Base-by-base conservation (phyloP, 2,113 vertebrate species). In the Dicrurus megarhynchus region DNA sequence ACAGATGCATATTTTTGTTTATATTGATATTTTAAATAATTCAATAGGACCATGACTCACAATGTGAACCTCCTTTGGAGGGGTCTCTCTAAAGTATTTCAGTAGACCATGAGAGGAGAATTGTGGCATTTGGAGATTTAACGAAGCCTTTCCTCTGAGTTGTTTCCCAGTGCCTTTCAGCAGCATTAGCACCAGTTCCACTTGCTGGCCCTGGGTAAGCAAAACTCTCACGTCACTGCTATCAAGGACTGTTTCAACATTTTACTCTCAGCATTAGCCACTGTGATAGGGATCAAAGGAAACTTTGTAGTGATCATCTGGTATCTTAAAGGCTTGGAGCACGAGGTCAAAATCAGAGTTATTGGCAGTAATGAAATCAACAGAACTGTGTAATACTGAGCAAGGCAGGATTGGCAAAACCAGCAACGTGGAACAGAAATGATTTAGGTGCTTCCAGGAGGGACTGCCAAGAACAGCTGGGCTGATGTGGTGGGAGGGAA, bases 271-370 rank as follows among this genome's bases (percentile, higher is more conserved):
- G 73, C 49, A 52, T 89, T 63, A 92, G 24, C 55, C 59, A 42
- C 79, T 83, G 67, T 53, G 65, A 44, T 23, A 47, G 73, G 68
- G 80, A 89, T 87, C 64, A 92, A 75, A 95, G 73, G 61, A 87
- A 46, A 18, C 77, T 84, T 57, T 35, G 55, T 80, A 15, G 74
- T 74, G 47, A 65, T 90, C 70, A 77, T 93, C 68, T 86, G 64
- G 33, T 61, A 16, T 63, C 59, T 90, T 56, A 77, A 83, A 89
- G 79, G 84, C n/a, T 28, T 77, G 55, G 79, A 93, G 88, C 64
- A 28, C 10, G 60, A 86, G 84, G 77, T 94, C 83, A 92, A 88
- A 88, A 75, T 63, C 53, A 47, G 55, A 47, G 80, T 89, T 78
- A 33, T 42, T 89, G 78, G 59, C 83, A 83, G 56, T 41, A 68